Evolutionary conservation across 2,888 invertebrate genomes (phyloP).

Genomic region (Mesorhabditis sp.): DNA sequence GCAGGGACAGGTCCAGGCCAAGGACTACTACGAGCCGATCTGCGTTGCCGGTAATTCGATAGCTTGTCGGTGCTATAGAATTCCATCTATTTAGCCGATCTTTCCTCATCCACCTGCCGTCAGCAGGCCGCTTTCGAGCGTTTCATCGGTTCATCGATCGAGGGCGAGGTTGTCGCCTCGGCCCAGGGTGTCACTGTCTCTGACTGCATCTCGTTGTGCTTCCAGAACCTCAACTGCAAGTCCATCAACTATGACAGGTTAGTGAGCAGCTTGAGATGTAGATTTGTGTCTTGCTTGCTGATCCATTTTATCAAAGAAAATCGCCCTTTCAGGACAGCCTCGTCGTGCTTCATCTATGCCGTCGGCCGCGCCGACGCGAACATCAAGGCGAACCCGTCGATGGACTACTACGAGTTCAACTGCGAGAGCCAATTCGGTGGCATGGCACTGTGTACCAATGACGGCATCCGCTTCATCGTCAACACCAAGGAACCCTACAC

Average conservation of each 20-base stretch:
- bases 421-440: constrained; percentile 59
- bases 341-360: constrained; percentile 56
- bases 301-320: neutral
- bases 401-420: constrained; percentile 59
- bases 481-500: constrained; percentile 59
- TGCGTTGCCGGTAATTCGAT: constrained; percentile 51
- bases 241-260: constrained; percentile 57
- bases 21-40: constrained; percentile 58
- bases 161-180: constrained; percentile 37
- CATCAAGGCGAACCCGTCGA: constrained; percentile 54
- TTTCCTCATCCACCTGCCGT: constrained; percentile 57
- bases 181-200: constrained; percentile 51
- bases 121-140: constrained; percentile 58
- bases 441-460: constrained; percentile 59
- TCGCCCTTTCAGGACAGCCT: constrained; percentile 38
- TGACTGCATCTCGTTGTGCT: constrained; percentile 58
- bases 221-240: constrained; percentile 59
- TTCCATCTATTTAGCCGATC: constrained; percentile 46
- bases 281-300: neutral
- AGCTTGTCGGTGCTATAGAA: neutral
- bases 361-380: constrained; percentile 51
- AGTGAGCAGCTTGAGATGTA: neutral
- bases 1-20: constrained; percentile 54
- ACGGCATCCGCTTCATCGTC: constrained; percentile 58
- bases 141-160: constrained; percentile 56